Base-by-base conservation (phyloP, 1,140 invertebrate genomes). In the Cyphomyrmex costatus region DNA sequence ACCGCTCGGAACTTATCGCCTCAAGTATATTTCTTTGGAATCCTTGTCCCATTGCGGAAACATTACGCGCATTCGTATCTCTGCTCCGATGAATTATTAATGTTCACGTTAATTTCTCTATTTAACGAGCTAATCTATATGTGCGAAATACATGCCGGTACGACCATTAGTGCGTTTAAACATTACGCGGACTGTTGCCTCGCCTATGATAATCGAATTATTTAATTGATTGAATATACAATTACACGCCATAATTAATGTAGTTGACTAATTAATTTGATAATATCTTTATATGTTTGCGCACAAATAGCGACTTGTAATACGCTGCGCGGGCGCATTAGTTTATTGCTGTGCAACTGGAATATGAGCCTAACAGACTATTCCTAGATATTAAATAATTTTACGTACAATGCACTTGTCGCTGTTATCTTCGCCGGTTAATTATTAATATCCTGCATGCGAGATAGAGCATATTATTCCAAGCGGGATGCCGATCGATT, bases 221-320 rank as follows among this genome's bases (percentile, higher is more conserved):
- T 83, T 60, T 83, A 83, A 83, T 83, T 74, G 79, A 83, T 83
- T 71, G 79, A 60, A 60, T 73, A 83, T 71, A 74, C 68, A 73
- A 83, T 83, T 83, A 74, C n/a, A 16, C 79, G 36, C 53, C 12
- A 6, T 61, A 83, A 74, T 83, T 83, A 83, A 83, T 74, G 42
- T 60, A 83, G 36, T 83, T 73, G 79, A 74, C 53, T 60, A 83
- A 83, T 83, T 83, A 83, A 83, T 74, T 73, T 74, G 56, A 19
- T 74, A 83, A 74, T 83, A 83, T 83, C 79, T 83, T 74, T 83
- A 73, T 46, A 74, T 33, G 24, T 74, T 73, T 61, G 53, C 19
- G 21, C 53, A 60, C 68, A 83, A 73, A 60, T 42, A 56, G 16
- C 66, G 16, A 60, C 51, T 46, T 61, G 53, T 2, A 33, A n/a